Base-by-base conservation (phyloP, 1,140 invertebrate species). In the Drosophila yakuba region DNA sequence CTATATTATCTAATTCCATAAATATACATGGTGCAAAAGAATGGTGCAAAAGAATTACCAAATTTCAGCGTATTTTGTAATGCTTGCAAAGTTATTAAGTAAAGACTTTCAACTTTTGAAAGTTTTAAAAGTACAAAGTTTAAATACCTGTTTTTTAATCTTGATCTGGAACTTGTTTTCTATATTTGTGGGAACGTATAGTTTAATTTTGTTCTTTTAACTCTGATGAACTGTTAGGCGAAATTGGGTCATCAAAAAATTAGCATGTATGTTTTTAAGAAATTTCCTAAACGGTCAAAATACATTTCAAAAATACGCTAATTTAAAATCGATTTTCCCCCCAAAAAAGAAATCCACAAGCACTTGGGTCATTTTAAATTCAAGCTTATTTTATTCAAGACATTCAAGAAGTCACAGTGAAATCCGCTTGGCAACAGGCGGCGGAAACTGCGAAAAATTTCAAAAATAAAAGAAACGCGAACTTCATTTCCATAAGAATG, bases 401-500 rank as follows among this genome's bases (percentile, higher is more conserved):
- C 44, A 57, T 60, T 71, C 43, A 35, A 50, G 48, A 35, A 51
- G 25, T 17, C 48, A n/a, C 32, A 10, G 38, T 5, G 4, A 78
- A 61, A 47, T 81, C 79, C 74, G 79, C 79, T 38, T 83, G 55
- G 73, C 75, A 83, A 69, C 74, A 50, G 47, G 43, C 5, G 2
- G 1, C 35, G 20, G 2, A 10, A 39, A 36, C 25, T 54, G 17
- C 25, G 15, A 35, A 35, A 73, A 54, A 76, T 50, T 47, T 62
- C 51, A 12, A 52, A 52, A 51, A 48, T n/a, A 48, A n/a, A 41
- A 57, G 36, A 66, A 68, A 68, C 64, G 45, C 35, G 38, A 17
- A 32, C 28, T 17, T 71, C 67, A 86, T 86, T 86, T 68, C 75
- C 82, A 86, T 86, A 86, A 83, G 78, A 82, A 78, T 82, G 61